Evolutionary conservation across 1,140 invertebrate genomes (phyloP).

Genomic region (Danaus plexippus): DNA sequence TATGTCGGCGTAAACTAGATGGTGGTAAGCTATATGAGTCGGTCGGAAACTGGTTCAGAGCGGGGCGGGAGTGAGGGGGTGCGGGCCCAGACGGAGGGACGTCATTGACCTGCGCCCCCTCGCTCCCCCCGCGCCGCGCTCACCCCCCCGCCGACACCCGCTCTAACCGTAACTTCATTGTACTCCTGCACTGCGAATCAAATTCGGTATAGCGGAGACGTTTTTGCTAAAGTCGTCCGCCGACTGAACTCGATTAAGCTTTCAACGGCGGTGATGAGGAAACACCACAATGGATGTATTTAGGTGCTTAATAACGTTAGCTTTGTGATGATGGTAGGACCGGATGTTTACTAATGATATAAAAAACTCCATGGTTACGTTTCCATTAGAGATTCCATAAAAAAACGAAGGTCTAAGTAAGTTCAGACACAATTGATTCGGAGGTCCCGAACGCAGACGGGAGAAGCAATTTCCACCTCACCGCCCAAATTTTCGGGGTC

Average conservation of each 20-base stretch:
- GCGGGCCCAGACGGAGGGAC: constrained; percentile 59
- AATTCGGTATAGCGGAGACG: constrained; percentile 55
- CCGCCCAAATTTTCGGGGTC: too few species aligned
- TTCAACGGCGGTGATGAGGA: constrained; percentile 14
- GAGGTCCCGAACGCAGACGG: too few species aligned
- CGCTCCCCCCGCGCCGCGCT: constrained; percentile 22
- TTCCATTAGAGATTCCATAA: too few species aligned
- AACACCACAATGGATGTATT: constrained; percentile 7
- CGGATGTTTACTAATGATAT: too few species aligned
- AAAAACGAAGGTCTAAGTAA: too few species aligned
- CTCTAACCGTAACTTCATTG: constrained; percentile 60
- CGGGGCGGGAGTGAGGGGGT: constrained; percentile 27
- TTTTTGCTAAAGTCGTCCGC: constrained; percentile 36
- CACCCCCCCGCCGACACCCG: constrained; percentile 39
- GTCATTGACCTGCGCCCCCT: constrained; percentile 60
- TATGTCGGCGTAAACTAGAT: constrained; percentile 50
- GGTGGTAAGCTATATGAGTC: constrained; percentile 48
- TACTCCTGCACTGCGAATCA: constrained; percentile 55
- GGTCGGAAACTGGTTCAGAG: constrained; percentile 52
- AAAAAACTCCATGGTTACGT: too few species aligned
- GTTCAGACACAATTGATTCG: too few species aligned
- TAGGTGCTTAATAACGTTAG: not conserved
- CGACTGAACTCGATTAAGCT: constrained; percentile 33
- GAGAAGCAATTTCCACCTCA: too few species aligned
- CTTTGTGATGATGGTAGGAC: not conserved